phyloP scores from a whole-genome alignment of 2,797 vertebrate genomes.

The Myoxocephalus aenaeus region DNA sequence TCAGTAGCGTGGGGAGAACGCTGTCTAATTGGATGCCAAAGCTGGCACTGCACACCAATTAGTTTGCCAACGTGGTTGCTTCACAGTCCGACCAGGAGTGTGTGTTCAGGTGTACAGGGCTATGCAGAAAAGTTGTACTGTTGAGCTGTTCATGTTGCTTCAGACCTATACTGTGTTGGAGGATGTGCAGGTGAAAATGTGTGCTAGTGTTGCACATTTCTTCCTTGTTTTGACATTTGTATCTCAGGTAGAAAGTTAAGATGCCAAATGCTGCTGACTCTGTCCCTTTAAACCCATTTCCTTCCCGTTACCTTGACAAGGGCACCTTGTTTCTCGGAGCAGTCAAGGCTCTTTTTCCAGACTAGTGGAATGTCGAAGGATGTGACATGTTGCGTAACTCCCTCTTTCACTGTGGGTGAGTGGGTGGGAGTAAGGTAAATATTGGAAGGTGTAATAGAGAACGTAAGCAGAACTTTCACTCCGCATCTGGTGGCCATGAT shows the following conservation, averaged over 20 bases:
- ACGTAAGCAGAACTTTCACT: conserved; percentile 46
- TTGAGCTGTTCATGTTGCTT: neutral
- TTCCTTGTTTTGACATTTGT: conserved; percentile 14
- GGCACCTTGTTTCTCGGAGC: conserved; percentile 64
- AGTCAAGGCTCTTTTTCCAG: conserved; percentile 62
- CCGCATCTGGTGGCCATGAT: conserved; percentile 47
- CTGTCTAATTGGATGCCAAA: conserved; percentile 34
- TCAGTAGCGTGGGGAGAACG: conserved; percentile 20
- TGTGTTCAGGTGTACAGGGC: conserved; percentile 28
- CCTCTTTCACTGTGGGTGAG: conserved; percentile 42
- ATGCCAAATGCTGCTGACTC: conserved; percentile 20
- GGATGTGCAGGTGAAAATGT: neutral
- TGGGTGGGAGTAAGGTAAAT: conserved; percentile 66
- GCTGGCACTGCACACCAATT: conserved; percentile 11
- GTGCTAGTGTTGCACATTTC: conserved; percentile 1
- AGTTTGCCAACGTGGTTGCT: conserved; percentile 12
- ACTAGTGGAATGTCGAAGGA: conserved; percentile 64
- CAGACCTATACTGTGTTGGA: neutral
- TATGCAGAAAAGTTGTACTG: neutral
- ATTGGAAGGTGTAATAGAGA: conserved; percentile 41
- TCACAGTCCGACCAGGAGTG: conserved; percentile 20
- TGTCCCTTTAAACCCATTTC: conserved; percentile 45
- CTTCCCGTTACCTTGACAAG: conserved; percentile 67
- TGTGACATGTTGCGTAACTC: conserved; percentile 72
- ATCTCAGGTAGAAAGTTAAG: conserved; percentile 19